Conservation (phyloP, 2,888 invertebrate species). For the Agrenia bidenticulata region DNA sequence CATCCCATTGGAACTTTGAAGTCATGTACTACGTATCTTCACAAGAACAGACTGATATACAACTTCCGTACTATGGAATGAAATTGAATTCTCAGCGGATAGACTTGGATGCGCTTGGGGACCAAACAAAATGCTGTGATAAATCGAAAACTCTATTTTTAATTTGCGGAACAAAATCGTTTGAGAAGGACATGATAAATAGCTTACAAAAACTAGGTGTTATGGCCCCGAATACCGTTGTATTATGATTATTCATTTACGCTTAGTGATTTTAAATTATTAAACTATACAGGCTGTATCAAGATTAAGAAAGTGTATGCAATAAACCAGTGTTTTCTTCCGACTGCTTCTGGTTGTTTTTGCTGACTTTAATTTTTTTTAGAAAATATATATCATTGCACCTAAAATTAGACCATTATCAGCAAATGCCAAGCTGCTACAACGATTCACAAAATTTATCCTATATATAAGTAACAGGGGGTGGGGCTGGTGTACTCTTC, state of each 20-base stretch:
- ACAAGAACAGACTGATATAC: not conserved
- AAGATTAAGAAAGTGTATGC: too few species aligned
- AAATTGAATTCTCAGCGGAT: constrained; percentile 59
- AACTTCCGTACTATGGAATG: constrained; percentile 63
- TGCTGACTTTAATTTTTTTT: too few species aligned
- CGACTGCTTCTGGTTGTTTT: too few species aligned
- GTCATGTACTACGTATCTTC: constrained; percentile 64
- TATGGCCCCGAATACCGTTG: not conserved
- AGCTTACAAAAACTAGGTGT: constrained; percentile 27
- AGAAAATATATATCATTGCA: too few species aligned
- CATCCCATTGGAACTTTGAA: constrained; percentile 73
- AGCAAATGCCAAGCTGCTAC: too few species aligned
- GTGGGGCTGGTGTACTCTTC: not conserved
- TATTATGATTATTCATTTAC: not conserved
- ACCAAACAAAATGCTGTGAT: constrained; percentile 54
- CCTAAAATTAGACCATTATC: too few species aligned
- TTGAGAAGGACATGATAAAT: constrained; percentile 60
- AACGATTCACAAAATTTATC: too few species aligned
- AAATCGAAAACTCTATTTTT: constrained; percentile 56
- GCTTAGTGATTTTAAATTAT: not conserved
- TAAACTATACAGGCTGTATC: too few species aligned
- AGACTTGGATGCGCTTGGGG: constrained; percentile 55
- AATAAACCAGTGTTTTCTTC: too few species aligned
- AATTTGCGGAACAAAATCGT: constrained; percentile 65
- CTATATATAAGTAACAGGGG: not conserved